Percentiles rank a stretch among this genome's conserved stretches.
Evolutionary conservation across 1,140 invertebrate genomes (phyloP).

Genomic region (Leptinotarsa lineolata): DNA sequence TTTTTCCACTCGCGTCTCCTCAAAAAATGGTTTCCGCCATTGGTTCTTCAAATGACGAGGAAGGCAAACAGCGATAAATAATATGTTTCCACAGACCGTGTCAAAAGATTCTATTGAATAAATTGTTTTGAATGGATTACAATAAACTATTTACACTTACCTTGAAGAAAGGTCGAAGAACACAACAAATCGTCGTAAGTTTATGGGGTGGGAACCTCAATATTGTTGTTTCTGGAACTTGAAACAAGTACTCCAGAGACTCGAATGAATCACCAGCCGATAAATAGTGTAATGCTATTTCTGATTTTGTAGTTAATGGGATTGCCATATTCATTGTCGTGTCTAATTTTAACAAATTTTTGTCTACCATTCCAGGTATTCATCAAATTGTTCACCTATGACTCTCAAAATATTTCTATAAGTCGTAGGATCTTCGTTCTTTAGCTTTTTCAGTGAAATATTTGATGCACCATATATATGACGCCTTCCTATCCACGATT

Average conservation of each 20-base stretch:
- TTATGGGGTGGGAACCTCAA: not conserved
- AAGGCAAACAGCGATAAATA: not conserved
- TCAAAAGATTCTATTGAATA: not conserved
- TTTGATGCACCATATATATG: too few species aligned
- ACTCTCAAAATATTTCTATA: too few species aligned
- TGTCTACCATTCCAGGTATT: too few species aligned
- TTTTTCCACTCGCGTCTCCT: not conserved
- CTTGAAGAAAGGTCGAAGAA: not conserved
- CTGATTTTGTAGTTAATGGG: too few species aligned
- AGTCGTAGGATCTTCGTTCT: too few species aligned
- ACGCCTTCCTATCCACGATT: too few species aligned
- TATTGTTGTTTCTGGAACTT: not conserved
- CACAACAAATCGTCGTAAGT: not conserved
- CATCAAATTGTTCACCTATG: not conserved
- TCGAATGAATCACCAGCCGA: slow-evolving; percentile 4
- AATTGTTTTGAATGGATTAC: not conserved
- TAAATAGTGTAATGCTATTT: slow-evolving; percentile 18
- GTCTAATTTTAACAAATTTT: too few species aligned
- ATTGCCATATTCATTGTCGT: too few species aligned
- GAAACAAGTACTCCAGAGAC: not conserved
- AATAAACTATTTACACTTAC: not conserved
- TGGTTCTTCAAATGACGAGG: not conserved
- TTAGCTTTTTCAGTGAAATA: too few species aligned
- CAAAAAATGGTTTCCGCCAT: not conserved
- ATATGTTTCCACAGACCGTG: not conserved